Conservation (phyloP, 2,113 vertebrate species). For the Heterocephalus glaber region DNA sequence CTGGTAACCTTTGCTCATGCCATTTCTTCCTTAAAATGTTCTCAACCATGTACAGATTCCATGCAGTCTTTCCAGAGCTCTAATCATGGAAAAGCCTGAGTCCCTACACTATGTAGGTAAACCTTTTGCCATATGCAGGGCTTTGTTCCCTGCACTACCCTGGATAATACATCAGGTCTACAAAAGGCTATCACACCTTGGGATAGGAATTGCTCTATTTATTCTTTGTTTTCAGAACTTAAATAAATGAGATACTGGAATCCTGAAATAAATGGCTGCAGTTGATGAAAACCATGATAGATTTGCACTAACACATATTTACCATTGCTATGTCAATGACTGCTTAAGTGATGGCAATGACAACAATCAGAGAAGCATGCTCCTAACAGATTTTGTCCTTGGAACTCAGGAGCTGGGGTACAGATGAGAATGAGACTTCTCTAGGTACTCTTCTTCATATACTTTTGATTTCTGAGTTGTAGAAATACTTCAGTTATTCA, state of each 20-base stretch:
- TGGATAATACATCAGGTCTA: not conserved
- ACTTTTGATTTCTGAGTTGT: not conserved
- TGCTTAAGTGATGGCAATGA: not conserved
- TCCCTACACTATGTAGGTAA: not conserved
- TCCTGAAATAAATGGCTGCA: not conserved
- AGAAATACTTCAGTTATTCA: not conserved
- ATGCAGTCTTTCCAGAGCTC: not conserved
- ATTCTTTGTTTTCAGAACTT: not conserved
- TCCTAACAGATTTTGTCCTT: not conserved
- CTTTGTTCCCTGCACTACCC: not conserved
- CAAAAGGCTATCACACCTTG: not conserved
- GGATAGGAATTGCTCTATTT: not conserved
- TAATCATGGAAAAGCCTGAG: not conserved
- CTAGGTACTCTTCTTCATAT: not conserved
- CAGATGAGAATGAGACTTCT: not conserved
- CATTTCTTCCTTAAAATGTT: not conserved
- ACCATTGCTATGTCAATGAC: not conserved
- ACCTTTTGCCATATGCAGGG: not conserved
- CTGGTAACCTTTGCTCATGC: not conserved
- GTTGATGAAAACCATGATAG: not conserved
- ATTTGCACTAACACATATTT: not conserved
- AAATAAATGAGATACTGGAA: not conserved
- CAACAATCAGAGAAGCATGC: too few species aligned
- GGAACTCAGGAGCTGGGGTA: not conserved
- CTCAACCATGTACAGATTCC: not conserved